Conservation (phyloP, 2,113 vertebrate species). For the Toxotes jaculatrix region DNA sequence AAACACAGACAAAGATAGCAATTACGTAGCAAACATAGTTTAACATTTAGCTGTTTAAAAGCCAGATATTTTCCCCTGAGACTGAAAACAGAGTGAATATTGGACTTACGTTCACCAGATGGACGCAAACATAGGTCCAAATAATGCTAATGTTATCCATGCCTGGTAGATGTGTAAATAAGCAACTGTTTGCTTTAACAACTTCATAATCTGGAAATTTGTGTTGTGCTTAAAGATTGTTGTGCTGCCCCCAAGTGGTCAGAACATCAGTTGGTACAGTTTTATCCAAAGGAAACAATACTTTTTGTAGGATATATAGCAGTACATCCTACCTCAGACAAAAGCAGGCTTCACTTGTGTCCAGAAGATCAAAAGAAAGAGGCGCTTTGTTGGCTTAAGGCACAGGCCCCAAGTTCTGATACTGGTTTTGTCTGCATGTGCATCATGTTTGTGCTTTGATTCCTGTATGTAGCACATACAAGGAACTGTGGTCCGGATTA, state of each 20-base stretch:
- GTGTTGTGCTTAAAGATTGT: no score
- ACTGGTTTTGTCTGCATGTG: neutral
- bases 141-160: neutral
- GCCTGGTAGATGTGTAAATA: neutral
- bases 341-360: neutral
- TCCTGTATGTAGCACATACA: constrained; percentile 8
- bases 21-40: neutral
- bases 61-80: neutral
- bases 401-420: neutral
- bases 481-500: constrained; percentile 27
- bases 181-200: neutral
- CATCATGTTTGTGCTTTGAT: constrained; percentile 24
- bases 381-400: neutral
- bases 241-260: no score
- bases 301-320: no score
- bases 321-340: neutral
- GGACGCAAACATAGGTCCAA: neutral
- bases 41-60: neutral
- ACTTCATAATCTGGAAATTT: neutral
- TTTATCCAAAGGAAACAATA: neutral
- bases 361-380: neutral
- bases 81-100: no score
- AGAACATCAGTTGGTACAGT: neutral
- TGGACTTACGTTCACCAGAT: no score
- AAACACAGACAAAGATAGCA: neutral